Evolutionary conservation across 2,797 vertebrate species (phyloP).

Genomic region (Eupleurogrammus muticus): DNA sequence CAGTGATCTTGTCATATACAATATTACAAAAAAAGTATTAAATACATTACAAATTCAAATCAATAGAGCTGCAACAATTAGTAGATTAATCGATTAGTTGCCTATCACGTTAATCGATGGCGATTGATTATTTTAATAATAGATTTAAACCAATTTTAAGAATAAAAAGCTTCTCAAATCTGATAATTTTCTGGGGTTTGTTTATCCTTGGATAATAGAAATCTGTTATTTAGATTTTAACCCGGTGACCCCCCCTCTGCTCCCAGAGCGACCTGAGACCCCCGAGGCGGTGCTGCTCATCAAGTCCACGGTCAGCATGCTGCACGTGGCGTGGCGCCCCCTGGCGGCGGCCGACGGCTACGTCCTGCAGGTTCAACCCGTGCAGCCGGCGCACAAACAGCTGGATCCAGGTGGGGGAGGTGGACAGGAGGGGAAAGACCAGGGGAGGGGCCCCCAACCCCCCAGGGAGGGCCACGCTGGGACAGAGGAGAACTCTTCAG

Average conservation of each 20-base stretch:
- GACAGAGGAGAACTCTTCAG: conserved; percentile 31
- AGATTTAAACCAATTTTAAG: no score
- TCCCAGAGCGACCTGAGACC: conserved; percentile 88
- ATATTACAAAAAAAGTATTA: no score
- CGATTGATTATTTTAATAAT: no score
- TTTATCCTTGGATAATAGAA: no score
- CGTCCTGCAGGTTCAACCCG: conserved; percentile 91
- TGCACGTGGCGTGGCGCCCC: conserved; percentile 97
- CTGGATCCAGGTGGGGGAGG: conserved; percentile 5
- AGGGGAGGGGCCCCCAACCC: conserved; percentile 34
- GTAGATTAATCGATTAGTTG: no score
- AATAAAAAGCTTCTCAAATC: no score
- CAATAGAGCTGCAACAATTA: no score
- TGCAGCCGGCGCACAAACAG: conserved; percentile 34
- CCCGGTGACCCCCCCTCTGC: neutral
- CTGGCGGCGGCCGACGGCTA: conserved; percentile 94
- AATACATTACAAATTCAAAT: no score
- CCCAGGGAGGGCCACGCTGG: conserved; percentile 23
- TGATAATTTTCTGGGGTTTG: no score
- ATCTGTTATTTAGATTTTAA: no score
- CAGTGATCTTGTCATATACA: no score
- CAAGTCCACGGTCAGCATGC: conserved; percentile 93
- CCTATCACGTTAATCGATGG: no score
- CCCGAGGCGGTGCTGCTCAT: conserved; percentile 93
- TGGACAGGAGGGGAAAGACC: conserved; percentile 23